Evolutionary conservation across 1,140 invertebrate species (phyloP).

Genomic region (Spodoptera litura): DNA sequence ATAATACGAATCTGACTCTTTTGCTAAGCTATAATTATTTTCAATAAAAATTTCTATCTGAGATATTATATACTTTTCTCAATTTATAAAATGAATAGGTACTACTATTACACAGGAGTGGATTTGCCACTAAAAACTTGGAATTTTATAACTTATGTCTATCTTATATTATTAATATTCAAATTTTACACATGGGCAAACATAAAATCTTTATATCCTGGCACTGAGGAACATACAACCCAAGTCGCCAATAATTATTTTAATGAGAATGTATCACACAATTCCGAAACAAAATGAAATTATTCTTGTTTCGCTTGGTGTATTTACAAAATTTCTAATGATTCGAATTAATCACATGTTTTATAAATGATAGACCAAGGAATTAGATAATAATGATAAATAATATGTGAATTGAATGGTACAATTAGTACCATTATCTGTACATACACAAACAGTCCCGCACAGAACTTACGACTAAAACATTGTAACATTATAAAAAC

Average conservation of each 20-base stretch:
- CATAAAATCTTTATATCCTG: slow-evolving; percentile 63
- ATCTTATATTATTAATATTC: slow-evolving; percentile 54
- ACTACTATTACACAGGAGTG: slow-evolving; percentile 62
- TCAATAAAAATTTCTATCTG: slow-evolving; percentile 79
- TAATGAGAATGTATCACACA: slow-evolving; percentile 46
- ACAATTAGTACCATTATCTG: slow-evolving; percentile 57
- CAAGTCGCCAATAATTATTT: slow-evolving; percentile 49
- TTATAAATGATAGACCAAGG: slow-evolving; percentile 3
- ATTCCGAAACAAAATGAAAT: slow-evolving; percentile 54
- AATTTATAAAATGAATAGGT: slow-evolving; percentile 68
- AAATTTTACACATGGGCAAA: slow-evolving; percentile 64
- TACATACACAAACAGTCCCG: slow-evolving; percentile 68
- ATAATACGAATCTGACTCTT: slow-evolving; percentile 83
- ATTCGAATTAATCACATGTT: slow-evolving; percentile 42
- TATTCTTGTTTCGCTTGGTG: slow-evolving; percentile 62
- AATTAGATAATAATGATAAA: slow-evolving; percentile 52
- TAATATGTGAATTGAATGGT: slow-evolving; percentile 47
- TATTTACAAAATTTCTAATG: slow-evolving; percentile 59
- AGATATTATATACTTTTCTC: slow-evolving; percentile 73
- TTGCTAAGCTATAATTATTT: slow-evolving; percentile 72
- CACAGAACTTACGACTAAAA: slow-evolving; percentile 71
- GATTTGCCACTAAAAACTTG: slow-evolving; percentile 52
- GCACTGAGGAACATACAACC: slow-evolving; percentile 57
- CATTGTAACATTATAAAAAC: slow-evolving; percentile 74
- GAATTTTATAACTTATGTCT: slow-evolving; percentile 58